A percentile compares a stretch with the other conserved stretches of the same genome.
Evolutionary conservation across 1,140 invertebrate species (phyloP).

Genomic region (Apocrypta bakeri): DNA sequence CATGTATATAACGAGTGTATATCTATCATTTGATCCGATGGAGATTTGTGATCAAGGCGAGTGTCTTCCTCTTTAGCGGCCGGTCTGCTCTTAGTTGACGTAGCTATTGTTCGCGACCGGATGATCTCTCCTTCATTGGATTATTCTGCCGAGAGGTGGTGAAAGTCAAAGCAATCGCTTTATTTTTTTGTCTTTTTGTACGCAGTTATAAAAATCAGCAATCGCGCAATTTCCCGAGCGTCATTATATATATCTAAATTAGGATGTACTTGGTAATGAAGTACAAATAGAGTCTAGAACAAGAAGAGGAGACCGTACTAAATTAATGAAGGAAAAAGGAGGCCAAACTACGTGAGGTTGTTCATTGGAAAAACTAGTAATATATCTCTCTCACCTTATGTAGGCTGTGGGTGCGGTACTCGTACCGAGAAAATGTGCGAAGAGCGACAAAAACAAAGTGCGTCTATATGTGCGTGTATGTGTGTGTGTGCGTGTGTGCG

Average conservation of each 20-base stretch:
- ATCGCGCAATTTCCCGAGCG: neutral
- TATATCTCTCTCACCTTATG: neutral
- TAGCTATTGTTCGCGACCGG: constrained; percentile 5
- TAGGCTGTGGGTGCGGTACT: neutral
- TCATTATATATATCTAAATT: neutral
- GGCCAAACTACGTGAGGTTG: too few species aligned
- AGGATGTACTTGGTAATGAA: neutral
- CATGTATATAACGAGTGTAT: neutral
- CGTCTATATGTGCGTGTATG: too few species aligned
- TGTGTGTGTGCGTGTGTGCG: too few species aligned
- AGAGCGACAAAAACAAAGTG: neutral
- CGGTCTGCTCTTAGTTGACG: too few species aligned
- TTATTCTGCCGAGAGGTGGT: neutral
- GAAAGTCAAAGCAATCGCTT: neutral
- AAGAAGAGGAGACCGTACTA: neutral
- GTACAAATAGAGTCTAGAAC: too few species aligned
- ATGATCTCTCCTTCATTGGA: constrained; percentile 4
- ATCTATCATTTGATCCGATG: neutral
- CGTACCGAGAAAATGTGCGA: neutral
- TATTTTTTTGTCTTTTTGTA: neutral
- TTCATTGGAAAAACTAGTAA: neutral
- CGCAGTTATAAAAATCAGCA: neutral
- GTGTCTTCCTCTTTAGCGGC: constrained; percentile 23
- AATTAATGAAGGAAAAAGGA: neutral
- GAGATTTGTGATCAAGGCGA: neutral